phyloP scores from a whole-genome alignment of 2,888 invertebrate species.

The Nipponacmea schrenckii region DNA sequence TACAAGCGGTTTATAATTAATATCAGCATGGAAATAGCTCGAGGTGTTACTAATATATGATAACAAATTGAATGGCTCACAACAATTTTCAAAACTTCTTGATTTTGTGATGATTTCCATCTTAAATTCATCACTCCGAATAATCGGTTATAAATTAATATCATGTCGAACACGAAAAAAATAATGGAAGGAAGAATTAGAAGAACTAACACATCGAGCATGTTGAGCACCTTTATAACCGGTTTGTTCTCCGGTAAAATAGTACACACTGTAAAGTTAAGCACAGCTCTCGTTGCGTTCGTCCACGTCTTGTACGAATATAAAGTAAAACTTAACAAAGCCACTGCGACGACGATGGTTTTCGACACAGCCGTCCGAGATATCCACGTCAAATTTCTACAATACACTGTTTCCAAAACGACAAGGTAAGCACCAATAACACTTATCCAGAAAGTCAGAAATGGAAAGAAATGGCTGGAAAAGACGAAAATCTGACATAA shows the following conservation, averaged over 20 bases:
- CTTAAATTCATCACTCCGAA: constrained; percentile 15
- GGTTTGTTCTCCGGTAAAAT: constrained; percentile 45
- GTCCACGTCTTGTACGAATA: constrained; percentile 56
- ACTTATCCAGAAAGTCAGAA: constrained; percentile 44
- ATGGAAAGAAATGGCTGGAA: constrained; percentile 50
- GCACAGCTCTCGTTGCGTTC: constrained; percentile 34
- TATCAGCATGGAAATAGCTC: constrained; percentile 40
- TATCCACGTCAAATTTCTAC: constrained; percentile 31
- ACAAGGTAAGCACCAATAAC: constrained; percentile 38
- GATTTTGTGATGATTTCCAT: constrained; percentile 26
- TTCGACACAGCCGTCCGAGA: constrained; percentile 40
- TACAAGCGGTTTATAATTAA: constrained; percentile 34
- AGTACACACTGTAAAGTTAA: constrained; percentile 37
- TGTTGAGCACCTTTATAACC: constrained; percentile 42
- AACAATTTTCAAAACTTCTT: constrained; percentile 40
- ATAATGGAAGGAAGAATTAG: constrained; percentile 41
- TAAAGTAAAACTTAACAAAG: constrained; percentile 43
- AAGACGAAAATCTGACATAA: constrained; percentile 51
- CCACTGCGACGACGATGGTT: constrained; percentile 34
- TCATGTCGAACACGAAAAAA: constrained; percentile 39
- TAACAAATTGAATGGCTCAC: constrained; percentile 41
- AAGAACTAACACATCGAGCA: constrained; percentile 44
- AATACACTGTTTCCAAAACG: constrained; percentile 34
- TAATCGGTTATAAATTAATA: constrained; percentile 23
- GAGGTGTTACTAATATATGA: constrained; percentile 43